Conservation (phyloP, 2,113 vertebrate species). For the Edolisoma coerulescens region DNA sequence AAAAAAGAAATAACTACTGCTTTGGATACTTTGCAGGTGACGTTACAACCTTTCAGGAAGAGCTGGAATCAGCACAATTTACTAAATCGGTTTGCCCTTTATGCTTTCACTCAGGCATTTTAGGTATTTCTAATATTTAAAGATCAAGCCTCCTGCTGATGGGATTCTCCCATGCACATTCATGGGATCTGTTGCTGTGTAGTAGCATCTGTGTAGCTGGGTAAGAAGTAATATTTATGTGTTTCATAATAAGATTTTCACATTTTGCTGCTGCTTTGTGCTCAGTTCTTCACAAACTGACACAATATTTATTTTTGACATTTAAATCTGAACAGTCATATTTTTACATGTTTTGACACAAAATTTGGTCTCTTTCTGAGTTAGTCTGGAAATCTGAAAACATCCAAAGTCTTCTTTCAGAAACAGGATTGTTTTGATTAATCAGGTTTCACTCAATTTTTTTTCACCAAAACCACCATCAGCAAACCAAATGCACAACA, state of each 20-base stretch:
- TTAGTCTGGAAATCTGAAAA: constrained; percentile 7
- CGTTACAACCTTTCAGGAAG: background rate
- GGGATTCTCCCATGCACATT: background rate
- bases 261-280: background rate
- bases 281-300: constrained; percentile 9
- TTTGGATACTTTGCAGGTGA: background rate
- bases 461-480: background rate
- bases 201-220: background rate
- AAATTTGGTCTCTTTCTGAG: background rate
- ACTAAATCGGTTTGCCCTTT: background rate
- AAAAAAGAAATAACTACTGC: background rate
- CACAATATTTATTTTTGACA: constrained; percentile 41
- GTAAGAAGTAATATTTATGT: background rate
- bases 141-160: background rate
- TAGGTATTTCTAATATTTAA: background rate
- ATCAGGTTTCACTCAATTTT: background rate
- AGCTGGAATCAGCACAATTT: background rate
- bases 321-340: background rate
- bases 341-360: constrained; percentile 46
- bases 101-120: background rate
- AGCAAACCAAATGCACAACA: background rate
- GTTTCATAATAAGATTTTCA: background rate
- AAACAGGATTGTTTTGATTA: constrained; percentile 24
- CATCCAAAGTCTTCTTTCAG: background rate
- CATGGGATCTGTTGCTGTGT: background rate